Percentiles rank a stretch among this genome's conserved stretches.
Conservation (phyloP, 2,113 vertebrate species). For the Penelope pileata region DNA sequence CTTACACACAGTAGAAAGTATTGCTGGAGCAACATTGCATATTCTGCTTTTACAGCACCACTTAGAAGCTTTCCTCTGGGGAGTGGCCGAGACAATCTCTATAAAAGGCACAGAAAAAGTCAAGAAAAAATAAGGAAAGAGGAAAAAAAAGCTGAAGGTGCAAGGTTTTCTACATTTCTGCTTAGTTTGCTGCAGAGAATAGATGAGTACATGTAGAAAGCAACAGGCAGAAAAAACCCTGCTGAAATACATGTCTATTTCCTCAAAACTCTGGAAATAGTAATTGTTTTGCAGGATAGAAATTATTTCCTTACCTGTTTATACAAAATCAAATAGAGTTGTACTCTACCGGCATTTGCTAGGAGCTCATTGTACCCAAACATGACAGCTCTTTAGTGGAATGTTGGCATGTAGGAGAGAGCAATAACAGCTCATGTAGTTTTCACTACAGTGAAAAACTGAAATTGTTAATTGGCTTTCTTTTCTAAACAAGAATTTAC, state of each 20-base stretch:
- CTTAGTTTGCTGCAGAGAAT: neutral
- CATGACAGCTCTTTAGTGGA: fast-evolving
- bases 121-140: neutral
- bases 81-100: neutral
- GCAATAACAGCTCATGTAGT: neutral
- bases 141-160: fast-evolving
- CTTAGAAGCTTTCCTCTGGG: neutral
- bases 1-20: neutral
- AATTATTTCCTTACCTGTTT: neutral
- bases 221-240: neutral
- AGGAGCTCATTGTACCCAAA: neutral
- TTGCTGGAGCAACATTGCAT: neutral
- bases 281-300: neutral
- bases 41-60: neutral
- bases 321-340: neutral
- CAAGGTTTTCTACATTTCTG: neutral
- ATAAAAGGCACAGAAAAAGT: neutral
- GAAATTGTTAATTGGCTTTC: neutral
- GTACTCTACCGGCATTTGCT: neutral
- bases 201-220: neutral
- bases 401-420: neutral
- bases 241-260: neutral
- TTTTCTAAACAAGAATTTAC: neutral
- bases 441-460: neutral
- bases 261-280: neutral